Evolutionary conservation across 2,797 vertebrate species (phyloP), one percentile per base, ranked within the genome.

Genomic region (Anguilla pacifica): DNA sequence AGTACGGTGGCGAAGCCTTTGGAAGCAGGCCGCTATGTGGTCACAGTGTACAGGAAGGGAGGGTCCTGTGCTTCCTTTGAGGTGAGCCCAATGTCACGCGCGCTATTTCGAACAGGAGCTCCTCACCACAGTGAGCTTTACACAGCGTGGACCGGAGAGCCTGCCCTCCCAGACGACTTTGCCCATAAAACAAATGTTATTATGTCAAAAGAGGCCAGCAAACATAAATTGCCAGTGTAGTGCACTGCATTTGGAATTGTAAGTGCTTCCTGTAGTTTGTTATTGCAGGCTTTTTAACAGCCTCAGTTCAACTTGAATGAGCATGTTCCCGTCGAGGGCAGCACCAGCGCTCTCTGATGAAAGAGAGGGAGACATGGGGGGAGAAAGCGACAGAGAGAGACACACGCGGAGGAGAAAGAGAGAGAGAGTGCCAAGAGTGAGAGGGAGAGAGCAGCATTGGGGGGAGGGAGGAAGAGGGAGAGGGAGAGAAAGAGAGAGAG

Each of bases 341-440:
- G 55, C 46, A 6, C 67, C 81, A 64, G 11, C 51, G 46, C 74
- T 81, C 61, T 84, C 64, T 57, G 77, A 67, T 28, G 67, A 72
- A 19, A 81, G 51, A 74, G 67, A 25, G 67, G 15, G 85, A 61
- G 28, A 49, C 31, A 55, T 61, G 19, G 10, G 39, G 84, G 55
- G 61, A 25, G 84, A 79, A 43, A 39, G 28, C 5, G 72, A 72
- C 4, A 13, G 39, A 43, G 84, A 43, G 85, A 61, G 51, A 49
- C 53, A 61, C 51, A 53, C 51, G 51, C 7, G 11, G 51, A 13
- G 11, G 51, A 53, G 11, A 53, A 13, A 53, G 51, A 53, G 51
- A 53, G 85, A 86, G 85, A 51, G 35, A 51, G 85, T 70, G 64
- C 64, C 64, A 28, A 35, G 90, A 94, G 92, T 93, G 92, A 94